A percentile compares a stretch with the other conserved stretches of the same genome.
phyloP scores from a whole-genome alignment of 1,140 invertebrate species.

The Pseudomyrmex sp. region DNA sequence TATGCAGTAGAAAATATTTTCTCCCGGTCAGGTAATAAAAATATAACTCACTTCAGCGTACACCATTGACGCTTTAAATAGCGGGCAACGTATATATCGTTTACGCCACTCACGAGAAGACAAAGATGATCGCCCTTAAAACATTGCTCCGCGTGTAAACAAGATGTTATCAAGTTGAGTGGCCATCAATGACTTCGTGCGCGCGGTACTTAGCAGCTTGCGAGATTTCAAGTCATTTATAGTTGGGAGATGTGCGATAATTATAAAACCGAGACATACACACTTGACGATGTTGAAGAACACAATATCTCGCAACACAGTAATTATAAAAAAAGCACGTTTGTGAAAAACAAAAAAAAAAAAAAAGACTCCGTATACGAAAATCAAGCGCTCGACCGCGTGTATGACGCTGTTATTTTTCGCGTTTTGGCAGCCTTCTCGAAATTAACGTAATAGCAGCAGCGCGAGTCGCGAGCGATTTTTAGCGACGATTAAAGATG shows the following conservation, averaged over 20 bases:
- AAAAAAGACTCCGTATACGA: background rate
- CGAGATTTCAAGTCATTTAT: background rate
- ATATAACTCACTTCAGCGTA: constrained; percentile 26
- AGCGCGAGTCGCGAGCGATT: constrained; percentile 30
- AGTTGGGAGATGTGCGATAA: background rate
- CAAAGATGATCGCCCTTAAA: constrained; percentile 45
- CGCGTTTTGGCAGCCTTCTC: background rate
- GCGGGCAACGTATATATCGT: constrained; percentile 14
- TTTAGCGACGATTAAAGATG: constrained; percentile 35
- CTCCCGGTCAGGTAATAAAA: constrained; percentile 46
- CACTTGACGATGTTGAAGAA: background rate
- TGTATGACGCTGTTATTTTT: background rate
- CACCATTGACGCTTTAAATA: constrained; percentile 52
- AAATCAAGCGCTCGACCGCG: constrained; percentile 4
- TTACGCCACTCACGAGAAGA: constrained; percentile 10
- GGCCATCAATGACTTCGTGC: background rate
- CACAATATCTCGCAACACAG: constrained; percentile 1
- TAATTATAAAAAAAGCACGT: background rate
- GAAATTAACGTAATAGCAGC: constrained; percentile 18
- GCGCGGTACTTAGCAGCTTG: too few relatives aligned
- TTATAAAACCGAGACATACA: background rate
- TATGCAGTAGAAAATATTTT: constrained; percentile 45
- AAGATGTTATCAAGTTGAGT: constrained; percentile 18
- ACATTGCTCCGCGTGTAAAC: constrained; percentile 33
- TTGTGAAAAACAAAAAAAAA: background rate